Evolutionary conservation across 2,797 vertebrate genomes (phyloP).

Genomic region (Coracias cyanogaster): DNA sequence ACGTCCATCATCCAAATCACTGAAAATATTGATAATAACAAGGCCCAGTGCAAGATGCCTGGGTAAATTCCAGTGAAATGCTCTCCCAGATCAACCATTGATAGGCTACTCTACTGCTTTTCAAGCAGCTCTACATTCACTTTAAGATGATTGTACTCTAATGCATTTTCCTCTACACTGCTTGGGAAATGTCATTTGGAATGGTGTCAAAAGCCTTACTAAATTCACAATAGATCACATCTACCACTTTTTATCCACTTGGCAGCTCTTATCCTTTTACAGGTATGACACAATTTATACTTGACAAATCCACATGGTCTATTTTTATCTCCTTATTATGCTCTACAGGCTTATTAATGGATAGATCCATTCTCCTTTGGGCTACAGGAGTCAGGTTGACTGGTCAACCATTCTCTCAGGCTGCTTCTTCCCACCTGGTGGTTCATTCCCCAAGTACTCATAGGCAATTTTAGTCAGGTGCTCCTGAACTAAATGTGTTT

Average conservation of each 20-base stretch:
- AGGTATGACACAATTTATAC: neutral
- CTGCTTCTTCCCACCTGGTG: neutral
- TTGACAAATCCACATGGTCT: neutral
- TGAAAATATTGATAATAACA: neutral
- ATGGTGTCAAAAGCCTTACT: neutral
- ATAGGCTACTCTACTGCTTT: neutral
- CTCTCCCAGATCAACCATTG: neutral
- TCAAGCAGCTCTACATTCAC: neutral
- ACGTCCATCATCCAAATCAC: neutral
- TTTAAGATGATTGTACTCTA: neutral
- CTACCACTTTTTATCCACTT: neutral
- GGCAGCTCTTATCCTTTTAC: neutral
- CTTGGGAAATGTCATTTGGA: neutral
- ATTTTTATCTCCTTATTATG: conserved; percentile 29
- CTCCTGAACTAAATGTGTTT: neutral
- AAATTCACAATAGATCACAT: neutral
- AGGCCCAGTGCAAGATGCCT: neutral
- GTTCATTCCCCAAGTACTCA: neutral
- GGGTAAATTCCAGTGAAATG: neutral
- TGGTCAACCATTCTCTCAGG: neutral
- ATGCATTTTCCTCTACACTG: neutral
- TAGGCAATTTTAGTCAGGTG: neutral
- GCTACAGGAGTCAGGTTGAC: neutral
- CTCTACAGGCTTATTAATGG: neutral
- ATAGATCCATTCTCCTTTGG: neutral